Conservation (phyloP, 2,797 vertebrate species). For the Mormyrus hasselquistii region DNA sequence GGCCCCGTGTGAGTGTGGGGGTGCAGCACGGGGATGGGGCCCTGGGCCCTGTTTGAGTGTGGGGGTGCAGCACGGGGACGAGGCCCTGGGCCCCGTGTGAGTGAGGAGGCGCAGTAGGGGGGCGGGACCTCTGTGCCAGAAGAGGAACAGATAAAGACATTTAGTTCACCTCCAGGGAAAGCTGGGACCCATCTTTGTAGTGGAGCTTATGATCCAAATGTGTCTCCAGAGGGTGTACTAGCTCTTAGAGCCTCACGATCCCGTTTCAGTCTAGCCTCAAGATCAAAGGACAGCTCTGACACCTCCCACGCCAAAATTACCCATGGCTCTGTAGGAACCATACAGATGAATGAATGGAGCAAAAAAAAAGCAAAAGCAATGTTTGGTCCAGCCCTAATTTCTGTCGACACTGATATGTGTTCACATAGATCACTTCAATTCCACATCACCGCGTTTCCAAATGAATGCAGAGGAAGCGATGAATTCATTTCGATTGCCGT, state of each 20-base stretch:
- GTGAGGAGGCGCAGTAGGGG: neutral
- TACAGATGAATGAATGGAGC: neutral
- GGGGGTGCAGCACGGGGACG: neutral
- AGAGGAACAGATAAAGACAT: neutral
- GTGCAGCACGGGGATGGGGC: neutral
- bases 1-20: neutral
- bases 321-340: neutral
- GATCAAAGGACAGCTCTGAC: slow-evolving; percentile 10
- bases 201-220: neutral
- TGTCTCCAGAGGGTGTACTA: neutral
- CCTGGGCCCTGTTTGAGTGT: neutral
- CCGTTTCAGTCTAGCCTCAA: neutral
- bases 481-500: neutral
- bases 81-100: neutral
- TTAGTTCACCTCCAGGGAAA: neutral
- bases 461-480: neutral
- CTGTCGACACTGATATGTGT: neutral
- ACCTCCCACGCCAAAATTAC: neutral
- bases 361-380: neutral
- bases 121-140: neutral
- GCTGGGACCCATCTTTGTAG: neutral
- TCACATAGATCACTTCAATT: neutral
- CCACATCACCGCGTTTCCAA: neutral
- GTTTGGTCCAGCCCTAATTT: neutral
- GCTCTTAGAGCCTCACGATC: neutral